Evolutionary conservation across 2,113 vertebrate genomes (phyloP), one percentile per base, ranked within the genome.

Genomic region (Etia nguti): DNA sequence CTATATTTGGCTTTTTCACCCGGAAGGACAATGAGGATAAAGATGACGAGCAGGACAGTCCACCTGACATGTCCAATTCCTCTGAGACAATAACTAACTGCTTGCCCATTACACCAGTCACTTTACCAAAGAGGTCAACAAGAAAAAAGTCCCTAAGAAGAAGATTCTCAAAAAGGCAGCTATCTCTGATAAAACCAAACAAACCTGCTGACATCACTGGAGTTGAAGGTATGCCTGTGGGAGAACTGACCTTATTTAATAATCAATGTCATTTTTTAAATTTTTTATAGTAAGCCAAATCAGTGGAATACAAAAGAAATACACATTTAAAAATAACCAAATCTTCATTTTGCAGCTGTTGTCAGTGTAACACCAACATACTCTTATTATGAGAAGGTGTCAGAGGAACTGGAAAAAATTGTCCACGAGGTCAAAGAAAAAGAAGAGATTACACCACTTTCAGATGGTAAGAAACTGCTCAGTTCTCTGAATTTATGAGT

Each of bases 351-450:
- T 92, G 38, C 92, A 96, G 96, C 88, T 52, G 87, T 93, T 4
- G 24, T 93, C 65, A 95, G 92, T 5, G 95, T 95, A 13, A 91
- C 93, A 65, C 85, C 94, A 6, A 96, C 92, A 1, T 83, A 82
- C n/a, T 80, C 84, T 0, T 97, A 97, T 86, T 97, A 96, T 80
- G 96, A 97, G 86, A 96, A 96, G 52, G 85, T 97, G 70, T 94
- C 96, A 20, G 95, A 96, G 60, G 96, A 96, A 86, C 85, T 97
- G 79, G 90, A 96, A 29, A 96, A 90, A 84, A 97, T 97, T n/a
- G 93, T 97, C 22, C 89, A 95, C 4, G 96, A 96, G 89, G 95
- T 96, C 2, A 93, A 96, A 88, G 93, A 90, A 12, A 94, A 92
- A 20, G 94, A 95, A 77, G 91, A 95, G 82, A 88, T 10, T 24